Evolutionary conservation across 2,888 invertebrate genomes (phyloP), one percentile per base, ranked within the genome.

Genomic region (Aphodius granarius): DNA sequence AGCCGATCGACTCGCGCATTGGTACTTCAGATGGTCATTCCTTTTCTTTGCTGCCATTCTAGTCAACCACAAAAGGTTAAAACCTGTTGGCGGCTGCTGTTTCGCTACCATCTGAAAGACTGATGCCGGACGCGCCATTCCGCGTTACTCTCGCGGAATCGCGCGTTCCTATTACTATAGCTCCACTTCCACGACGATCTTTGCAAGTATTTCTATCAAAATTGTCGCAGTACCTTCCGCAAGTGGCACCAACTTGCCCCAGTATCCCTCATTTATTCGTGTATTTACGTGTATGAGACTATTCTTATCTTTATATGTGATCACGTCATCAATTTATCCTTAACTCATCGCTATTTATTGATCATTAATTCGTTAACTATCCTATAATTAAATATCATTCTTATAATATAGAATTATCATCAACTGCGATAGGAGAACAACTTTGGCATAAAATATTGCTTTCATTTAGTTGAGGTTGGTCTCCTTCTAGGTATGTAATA

Each of bases 121-220:
- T 77, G 80, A 77, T 80, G 80, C 76, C 78, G 83, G 79, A 79
- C 81, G 81, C 80, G 80, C 81, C 81, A 79, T 81, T 78, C 79
- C 83, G 82, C 81, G 82, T 3, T 43, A 43, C 43, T 43, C 43
- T 43, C 43, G 1, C 81, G 82, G 82, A 81, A 82, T 81, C 81
- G 82, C 82, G 83, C 81, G 82, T 82, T 83, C 83, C 79, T 82
- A 83, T 83, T 84, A 85, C 82, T 84, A 83, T 82, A 43, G 13
- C 43, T 3, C 6, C 6, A 2, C 43, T 2, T 43, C 43, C 43
- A 43, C 43, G 43, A 3, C 43, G 9, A 43, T 43, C 43, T 43
- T 13, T 3, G 43, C 43, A 43, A 43, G 13, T 43, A 43, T 43
- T 43, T 13, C 43, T 43, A 43, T 3, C 9, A 43, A 0, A 3